Percentiles rank a stretch among this genome's conserved stretches.
Conservation (phyloP, 1,140 invertebrate species). For the Panonychus citri region DNA sequence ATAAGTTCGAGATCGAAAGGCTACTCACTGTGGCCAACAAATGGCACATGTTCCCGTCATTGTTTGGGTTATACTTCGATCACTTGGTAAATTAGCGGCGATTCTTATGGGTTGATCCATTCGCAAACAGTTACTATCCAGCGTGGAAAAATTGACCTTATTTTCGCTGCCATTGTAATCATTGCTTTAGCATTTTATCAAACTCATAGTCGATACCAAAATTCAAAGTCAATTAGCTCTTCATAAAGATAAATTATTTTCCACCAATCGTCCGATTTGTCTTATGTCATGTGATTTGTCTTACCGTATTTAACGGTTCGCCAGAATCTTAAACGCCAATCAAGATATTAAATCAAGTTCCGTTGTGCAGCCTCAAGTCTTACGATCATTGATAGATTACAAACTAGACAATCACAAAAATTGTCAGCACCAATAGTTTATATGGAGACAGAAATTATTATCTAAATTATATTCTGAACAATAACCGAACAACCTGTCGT, state of each 20-base stretch:
- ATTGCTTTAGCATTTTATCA: slow-evolving; percentile 22
- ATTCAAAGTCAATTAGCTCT: slow-evolving; percentile 19
- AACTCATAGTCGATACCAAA: slow-evolving; percentile 24
- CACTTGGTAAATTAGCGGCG: not conserved
- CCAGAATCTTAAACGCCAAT: slow-evolving; percentile 26
- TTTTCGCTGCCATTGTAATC: slow-evolving; percentile 1
- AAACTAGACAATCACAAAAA: too few relatives aligned
- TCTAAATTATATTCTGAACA: too few relatives aligned
- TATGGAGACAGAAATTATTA: too few relatives aligned
- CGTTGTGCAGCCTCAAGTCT: too few relatives aligned
- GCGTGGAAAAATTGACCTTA: slow-evolving; percentile 9
- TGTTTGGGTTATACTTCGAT: not conserved
- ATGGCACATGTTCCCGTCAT: not conserved
- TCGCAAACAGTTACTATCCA: slow-evolving; percentile 21
- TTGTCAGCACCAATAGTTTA: too few relatives aligned
- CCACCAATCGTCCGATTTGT: slow-evolving; percentile 20
- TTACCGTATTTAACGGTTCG: slow-evolving; percentile 21
- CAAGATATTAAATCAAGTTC: slow-evolving; percentile 24
- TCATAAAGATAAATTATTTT: slow-evolving; percentile 21
- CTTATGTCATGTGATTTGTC: too few relatives aligned
- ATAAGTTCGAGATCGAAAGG: too few relatives aligned
- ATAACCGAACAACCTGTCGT: too few relatives aligned
- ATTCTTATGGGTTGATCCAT: slow-evolving; percentile 15
- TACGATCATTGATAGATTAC: too few relatives aligned
- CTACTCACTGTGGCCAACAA: too few relatives aligned